Conservation (phyloP, 2,888 invertebrate genomes). For the Pheosia tremula region DNA sequence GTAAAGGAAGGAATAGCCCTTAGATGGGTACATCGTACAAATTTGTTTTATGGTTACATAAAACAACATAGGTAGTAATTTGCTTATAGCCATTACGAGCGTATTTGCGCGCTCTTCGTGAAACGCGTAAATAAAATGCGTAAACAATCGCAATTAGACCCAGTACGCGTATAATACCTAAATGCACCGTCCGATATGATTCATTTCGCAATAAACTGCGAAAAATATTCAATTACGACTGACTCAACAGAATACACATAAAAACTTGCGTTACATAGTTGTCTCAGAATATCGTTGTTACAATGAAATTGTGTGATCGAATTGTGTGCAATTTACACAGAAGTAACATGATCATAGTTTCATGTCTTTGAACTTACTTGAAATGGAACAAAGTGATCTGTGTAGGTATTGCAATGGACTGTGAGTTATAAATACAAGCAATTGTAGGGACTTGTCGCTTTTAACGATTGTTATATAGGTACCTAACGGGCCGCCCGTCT, state of each 20-base stretch:
- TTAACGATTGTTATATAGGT: background rate
- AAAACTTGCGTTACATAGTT: no score
- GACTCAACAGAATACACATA: background rate
- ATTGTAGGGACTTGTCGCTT: conserved; percentile 5
- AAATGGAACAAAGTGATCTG: background rate
- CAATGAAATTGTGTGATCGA: background rate
- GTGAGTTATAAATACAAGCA: background rate
- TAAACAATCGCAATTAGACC: conserved; percentile 48
- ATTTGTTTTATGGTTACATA: no score
- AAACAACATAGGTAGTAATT: background rate
- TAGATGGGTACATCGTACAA: no score
- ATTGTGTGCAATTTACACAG: background rate
- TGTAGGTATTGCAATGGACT: background rate
- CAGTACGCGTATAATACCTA: conserved; percentile 41
- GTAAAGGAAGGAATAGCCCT: no score
- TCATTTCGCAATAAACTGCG: conserved; percentile 28
- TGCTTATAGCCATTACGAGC: background rate
- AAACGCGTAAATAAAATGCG: conserved; percentile 44
- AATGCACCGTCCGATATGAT: conserved; percentile 29
- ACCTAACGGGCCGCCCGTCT: background rate
- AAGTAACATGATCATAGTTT: background rate
- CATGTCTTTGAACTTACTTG: conserved; percentile 3
- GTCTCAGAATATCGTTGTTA: background rate
- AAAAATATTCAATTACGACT: background rate
- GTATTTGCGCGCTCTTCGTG: conserved; percentile 16